These are phyloP conservation scores for Callorhinus ursinus DNA, from an alignment of 2,113 vertebrate genomes.

Conservation along the genomic window DNA sequence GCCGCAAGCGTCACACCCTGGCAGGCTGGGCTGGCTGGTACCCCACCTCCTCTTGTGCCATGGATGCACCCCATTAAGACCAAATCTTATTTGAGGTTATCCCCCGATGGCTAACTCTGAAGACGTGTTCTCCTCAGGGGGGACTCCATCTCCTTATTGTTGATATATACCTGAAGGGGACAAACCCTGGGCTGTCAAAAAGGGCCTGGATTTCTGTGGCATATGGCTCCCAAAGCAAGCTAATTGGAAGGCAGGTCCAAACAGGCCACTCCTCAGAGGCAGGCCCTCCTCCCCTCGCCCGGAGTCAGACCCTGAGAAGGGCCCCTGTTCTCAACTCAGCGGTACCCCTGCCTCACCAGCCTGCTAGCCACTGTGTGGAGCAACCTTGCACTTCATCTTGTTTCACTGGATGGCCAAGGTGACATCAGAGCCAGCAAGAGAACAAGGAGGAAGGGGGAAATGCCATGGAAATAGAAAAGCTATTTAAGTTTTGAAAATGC, in stretches of 20 bases:
- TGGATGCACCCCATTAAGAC: background rate
- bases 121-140: background rate
- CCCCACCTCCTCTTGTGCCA: background rate
- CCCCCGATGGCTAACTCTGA: background rate
- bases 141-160: background rate
- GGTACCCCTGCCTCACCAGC: background rate
- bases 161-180: background rate
- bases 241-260: background rate
- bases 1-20: background rate
- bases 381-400: background rate
- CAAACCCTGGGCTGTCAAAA: background rate
- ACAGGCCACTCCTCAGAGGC: background rate
- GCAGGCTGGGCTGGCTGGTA: background rate
- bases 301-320: background rate
- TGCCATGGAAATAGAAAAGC: background rate
- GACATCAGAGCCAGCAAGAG: background rate
- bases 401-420: background rate
- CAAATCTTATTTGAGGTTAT: background rate
- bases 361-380: background rate
- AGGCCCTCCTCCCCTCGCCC: background rate
- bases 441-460: background rate
- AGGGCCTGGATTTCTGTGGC: background rate
- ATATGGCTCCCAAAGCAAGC: background rate
- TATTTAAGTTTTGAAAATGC: conserved; percentile 30
- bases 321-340: background rate